phyloP scores from a whole-genome alignment of 2,888 invertebrate genomes.

The Drosophila falleni region DNA sequence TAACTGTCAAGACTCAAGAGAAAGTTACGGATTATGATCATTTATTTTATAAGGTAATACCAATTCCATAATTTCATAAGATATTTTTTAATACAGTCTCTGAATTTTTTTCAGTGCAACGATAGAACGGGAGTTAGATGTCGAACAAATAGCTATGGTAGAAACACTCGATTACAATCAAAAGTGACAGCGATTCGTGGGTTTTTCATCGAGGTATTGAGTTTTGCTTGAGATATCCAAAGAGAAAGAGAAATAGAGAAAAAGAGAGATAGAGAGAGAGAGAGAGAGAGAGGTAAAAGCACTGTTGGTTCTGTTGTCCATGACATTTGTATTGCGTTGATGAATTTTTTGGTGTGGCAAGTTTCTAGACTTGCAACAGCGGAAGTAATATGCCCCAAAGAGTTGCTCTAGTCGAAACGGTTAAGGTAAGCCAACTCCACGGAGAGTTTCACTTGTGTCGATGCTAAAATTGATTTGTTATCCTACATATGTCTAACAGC shows the following conservation, averaged over 20 bases:
- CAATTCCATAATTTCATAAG: neutral
- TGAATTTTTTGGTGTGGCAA: conserved; percentile 39
- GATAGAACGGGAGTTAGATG: conserved; percentile 16
- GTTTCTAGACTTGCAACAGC: conserved; percentile 32
- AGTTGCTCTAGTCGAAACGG: conserved; percentile 21
- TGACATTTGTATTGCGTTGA: conserved; percentile 35
- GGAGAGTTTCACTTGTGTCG: conserved; percentile 15
- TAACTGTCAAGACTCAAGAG: too few relatives aligned
- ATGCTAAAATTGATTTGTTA: conserved; percentile 74
- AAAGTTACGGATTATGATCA: neutral
- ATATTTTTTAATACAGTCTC: neutral
- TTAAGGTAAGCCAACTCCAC: conserved; percentile 12
- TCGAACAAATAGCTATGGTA: conserved; percentile 45
- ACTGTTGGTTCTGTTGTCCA: conserved; percentile 14
- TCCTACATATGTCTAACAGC: conserved; percentile 69
- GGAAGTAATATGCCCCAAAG: conserved; percentile 69
- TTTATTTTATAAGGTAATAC: neutral
- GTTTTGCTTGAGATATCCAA: conserved; percentile 13
- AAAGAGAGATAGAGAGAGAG: neutral
- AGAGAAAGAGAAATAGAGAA: neutral
- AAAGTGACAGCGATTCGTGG: conserved; percentile 72
- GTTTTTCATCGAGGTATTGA: conserved; percentile 28
- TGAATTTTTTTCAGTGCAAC: conserved; percentile 8
- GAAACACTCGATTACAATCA: conserved; percentile 79
- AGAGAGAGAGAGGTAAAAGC: neutral